Percentiles rank a stretch among this genome's conserved stretches.
These are phyloP conservation scores for Protula sp. DNA, from an alignment of 2,888 invertebrate genomes.

Conservation along the genomic window DNA sequence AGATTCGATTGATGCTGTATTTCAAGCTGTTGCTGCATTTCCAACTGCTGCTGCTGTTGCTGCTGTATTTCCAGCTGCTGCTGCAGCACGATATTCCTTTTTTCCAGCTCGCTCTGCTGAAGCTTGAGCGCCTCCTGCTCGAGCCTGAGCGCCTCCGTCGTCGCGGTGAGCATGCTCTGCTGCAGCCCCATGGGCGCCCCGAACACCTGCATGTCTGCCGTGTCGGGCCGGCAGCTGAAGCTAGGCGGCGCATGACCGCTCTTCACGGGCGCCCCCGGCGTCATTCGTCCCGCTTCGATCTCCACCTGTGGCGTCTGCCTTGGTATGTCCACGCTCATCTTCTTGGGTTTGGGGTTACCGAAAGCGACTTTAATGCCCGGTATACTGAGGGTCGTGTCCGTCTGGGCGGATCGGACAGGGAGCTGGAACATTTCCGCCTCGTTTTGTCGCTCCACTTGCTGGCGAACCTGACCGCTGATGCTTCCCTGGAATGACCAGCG, in stretches of 20 bases:
- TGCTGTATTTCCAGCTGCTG: not conserved
- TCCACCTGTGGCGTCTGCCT: not conserved
- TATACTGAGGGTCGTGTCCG: not conserved
- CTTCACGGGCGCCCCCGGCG: not conserved
- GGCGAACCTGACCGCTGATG: not conserved
- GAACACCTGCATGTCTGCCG: not conserved
- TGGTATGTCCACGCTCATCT: not conserved
- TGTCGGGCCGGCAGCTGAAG: not conserved
- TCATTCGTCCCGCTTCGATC: not conserved
- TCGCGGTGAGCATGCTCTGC: not conserved
- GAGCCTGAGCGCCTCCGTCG: not conserved
- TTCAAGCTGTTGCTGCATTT: not conserved
- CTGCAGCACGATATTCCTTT: not conserved
- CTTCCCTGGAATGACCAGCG: conserved; percentile 3
- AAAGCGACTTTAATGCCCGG: too few relatives aligned
- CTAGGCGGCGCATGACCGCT: not conserved
- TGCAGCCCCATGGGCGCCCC: not conserved
- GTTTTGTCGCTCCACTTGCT: not conserved
- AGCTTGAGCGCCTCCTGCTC: not conserved
- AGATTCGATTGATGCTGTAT: too few relatives aligned
- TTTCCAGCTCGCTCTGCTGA: not conserved
- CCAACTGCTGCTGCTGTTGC: not conserved
- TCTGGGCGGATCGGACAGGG: not conserved
- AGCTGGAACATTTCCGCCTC: not conserved
- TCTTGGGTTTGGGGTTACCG: too few relatives aligned